Base-by-base conservation (phyloP, 2,113 vertebrate species). In the Opisthocomus hoazin region DNA sequence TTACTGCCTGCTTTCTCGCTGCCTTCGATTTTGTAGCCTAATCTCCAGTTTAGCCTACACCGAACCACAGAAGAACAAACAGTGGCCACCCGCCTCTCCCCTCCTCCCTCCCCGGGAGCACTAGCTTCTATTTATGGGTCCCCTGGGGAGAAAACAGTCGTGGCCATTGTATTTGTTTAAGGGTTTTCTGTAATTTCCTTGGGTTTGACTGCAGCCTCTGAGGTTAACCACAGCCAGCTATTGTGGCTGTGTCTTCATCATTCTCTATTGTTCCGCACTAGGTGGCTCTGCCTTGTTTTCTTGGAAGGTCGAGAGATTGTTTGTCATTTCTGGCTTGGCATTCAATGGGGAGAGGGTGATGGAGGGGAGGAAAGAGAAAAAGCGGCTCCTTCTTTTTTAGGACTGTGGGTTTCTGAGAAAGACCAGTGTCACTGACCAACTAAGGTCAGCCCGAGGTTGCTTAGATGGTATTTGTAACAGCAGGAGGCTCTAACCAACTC, bases 171-270 rank as follows among this genome's bases (percentile, higher is more conserved):
- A 60, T 96, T 96, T 93, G 96, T 93, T 96, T 94, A 84, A 95
- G 96, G 96, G 83, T 95, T 96, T 78, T 79, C 90, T 96, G 96
- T 93, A 89, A 97, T 96, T 97, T 96, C 95, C 96, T 94, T 89
- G 96, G 96, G 92, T 89, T 96, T 94, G 90, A 81, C 64, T 71
- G 73, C 73, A 93, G 95, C 93, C 95, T 96, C 91, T 96, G 94
- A 92, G 96, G 96, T 96, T 95, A 96, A 94, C 96, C 96, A 93
- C 95, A 92, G 96, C 90, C 79, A 78, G 96, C 88, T 53, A 92
- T 81, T 36, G 93, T 64, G 96, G 96, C 94, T 53, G 76, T 48
- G 90, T 66, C 96, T 91, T 78, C 94, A 78, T 93, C 83, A 1
- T 68, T 70, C 85, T 48, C 85, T 10, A 89, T 95, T 96, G 94